A percentile compares a stretch with the other conserved stretches of the same genome.
phyloP scores from a whole-genome alignment of 2,888 invertebrate genomes.

The Eubasilissa splendida region DNA sequence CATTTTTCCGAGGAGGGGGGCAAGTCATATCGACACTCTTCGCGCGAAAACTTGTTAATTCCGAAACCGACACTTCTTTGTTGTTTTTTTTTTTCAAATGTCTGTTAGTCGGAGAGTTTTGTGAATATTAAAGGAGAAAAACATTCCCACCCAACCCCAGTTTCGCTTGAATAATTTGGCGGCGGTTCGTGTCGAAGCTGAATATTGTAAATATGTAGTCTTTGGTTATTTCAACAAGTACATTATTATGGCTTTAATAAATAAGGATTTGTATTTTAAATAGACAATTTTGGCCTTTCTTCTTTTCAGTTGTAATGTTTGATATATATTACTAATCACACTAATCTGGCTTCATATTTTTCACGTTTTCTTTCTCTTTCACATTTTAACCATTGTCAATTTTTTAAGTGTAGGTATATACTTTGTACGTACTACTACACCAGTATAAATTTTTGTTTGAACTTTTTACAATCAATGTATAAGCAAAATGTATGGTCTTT shows the following conservation, averaged over 20 bases:
- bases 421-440: too few relatives aligned
- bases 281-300: not conserved
- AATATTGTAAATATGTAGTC: not conserved
- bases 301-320: not conserved
- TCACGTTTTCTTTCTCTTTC: too few relatives aligned
- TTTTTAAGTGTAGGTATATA: too few relatives aligned
- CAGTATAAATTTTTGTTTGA: too few relatives aligned
- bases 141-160: slow-evolving; percentile 3
- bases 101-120: slow-evolving; percentile 1
- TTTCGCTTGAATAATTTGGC: not conserved
- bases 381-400: too few relatives aligned
- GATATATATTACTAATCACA: not conserved
- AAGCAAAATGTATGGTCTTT: too few relatives aligned
- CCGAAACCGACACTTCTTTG: slow-evolving; percentile 12
- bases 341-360: too few relatives aligned
- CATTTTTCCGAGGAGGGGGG: not conserved
- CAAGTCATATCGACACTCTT: slow-evolving; percentile 7
- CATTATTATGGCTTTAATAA: too few relatives aligned
- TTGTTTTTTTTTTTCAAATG: slow-evolving; percentile 24
- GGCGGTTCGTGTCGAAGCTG: slow-evolving; percentile 5
- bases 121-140: slow-evolving; percentile 22
- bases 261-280: not conserved
- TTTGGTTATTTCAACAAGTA: too few relatives aligned
- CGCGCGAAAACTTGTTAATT: slow-evolving; percentile 7
- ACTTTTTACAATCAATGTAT: too few relatives aligned